phyloP scores from a whole-genome alignment of 92 coral and sea anemone genomes.

The Actinernus sp. region DNA sequence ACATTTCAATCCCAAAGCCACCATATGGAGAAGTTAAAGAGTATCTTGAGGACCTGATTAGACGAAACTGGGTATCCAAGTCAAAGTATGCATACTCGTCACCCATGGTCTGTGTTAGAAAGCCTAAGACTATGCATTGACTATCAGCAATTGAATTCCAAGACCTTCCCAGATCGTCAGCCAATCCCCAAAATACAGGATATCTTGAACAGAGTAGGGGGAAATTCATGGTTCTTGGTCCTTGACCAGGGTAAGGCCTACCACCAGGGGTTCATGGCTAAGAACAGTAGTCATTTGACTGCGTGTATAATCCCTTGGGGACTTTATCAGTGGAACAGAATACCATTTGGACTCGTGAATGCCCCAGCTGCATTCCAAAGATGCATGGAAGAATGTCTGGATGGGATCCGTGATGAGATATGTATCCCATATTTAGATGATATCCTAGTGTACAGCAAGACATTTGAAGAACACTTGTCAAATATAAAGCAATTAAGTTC shows the following conservation, averaged over 20 bases:
- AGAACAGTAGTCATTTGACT: constrained; percentile 47
- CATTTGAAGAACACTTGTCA: constrained; percentile 45
- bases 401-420: constrained; percentile 59
- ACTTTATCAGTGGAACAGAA: constrained; percentile 59
- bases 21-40: no score
- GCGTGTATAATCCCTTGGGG: constrained; percentile 74
- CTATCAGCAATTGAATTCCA: constrained; percentile 28
- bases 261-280: constrained; percentile 64
- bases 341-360: constrained; percentile 66
- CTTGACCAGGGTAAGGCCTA: constrained; percentile 66
- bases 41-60: no score
- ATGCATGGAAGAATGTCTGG: constrained; percentile 65
- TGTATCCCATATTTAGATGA: constrained; percentile 53
- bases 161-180: constrained; percentile 45
- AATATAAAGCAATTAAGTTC: constrained; percentile 29
- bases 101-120: constrained; percentile 53
- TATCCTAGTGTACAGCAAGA: constrained; percentile 49
- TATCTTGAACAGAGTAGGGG: constrained; percentile 23
- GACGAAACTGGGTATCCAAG: constrained; percentile 41
- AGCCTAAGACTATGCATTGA: constrained; percentile 54
- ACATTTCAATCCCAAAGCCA: no score
- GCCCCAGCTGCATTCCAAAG: constrained; percentile 72
- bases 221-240: constrained; percentile 51
- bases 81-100: constrained; percentile 51
- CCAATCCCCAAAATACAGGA: constrained; percentile 38